These are phyloP conservation scores for Atherinomorus stipes DNA, from an alignment of 2,113 vertebrate species.

Conservation along the genomic window DNA sequence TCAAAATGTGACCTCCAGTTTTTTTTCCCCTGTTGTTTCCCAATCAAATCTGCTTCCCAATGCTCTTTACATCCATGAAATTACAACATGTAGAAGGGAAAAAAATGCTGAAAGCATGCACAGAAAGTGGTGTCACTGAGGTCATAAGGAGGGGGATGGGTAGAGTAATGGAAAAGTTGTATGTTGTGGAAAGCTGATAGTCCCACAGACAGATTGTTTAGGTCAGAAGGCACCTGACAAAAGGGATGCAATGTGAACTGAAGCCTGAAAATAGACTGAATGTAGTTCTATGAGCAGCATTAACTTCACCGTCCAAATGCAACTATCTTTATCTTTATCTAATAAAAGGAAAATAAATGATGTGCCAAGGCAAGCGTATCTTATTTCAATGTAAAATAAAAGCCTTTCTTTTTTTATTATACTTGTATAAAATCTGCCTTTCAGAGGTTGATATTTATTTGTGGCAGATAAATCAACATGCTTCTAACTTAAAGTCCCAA, in stretches of 20 bases:
- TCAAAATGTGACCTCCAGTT: not conserved
- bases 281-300: not conserved
- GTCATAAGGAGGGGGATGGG: constrained; percentile 5
- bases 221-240: constrained; percentile 31
- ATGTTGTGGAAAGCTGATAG: constrained; percentile 35
- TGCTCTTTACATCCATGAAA: not conserved
- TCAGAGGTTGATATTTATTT: not conserved
- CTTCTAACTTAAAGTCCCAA: not conserved
- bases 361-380: not conserved
- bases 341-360: not conserved
- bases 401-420: not conserved
- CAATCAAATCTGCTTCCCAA: not conserved
- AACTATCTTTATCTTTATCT: not conserved
- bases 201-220: constrained; percentile 35
- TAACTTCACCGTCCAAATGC: not conserved
- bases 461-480: not conserved
- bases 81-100: not conserved
- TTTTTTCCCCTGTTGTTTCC: not conserved
- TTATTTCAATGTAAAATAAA: not conserved
- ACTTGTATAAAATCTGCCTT: not conserved
- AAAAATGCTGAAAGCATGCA: not conserved
- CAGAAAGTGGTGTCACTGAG: constrained; percentile 51
- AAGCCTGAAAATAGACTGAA: not conserved
- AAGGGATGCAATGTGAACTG: not conserved
- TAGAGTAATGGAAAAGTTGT: constrained; percentile 21